These are phyloP conservation scores for Oreochromis tanganicae DNA, from an alignment of 2,113 vertebrate genomes.

Conservation along the genomic window DNA sequence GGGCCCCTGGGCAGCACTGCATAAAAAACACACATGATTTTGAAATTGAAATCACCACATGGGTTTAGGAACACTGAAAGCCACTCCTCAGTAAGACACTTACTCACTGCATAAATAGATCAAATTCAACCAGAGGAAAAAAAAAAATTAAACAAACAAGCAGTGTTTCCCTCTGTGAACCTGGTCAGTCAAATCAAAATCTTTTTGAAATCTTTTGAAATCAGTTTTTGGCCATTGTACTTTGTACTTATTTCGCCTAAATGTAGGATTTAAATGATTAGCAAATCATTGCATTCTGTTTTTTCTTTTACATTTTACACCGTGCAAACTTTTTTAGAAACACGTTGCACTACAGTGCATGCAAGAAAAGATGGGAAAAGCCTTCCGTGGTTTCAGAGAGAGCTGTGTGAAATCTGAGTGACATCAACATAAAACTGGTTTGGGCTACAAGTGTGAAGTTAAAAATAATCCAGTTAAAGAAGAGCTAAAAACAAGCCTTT, in stretches of 20 bases:
- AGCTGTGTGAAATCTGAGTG: neutral
- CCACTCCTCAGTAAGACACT: neutral
- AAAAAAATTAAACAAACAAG: neutral
- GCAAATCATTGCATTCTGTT: neutral
- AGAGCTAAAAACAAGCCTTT: neutral
- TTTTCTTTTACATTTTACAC: neutral
- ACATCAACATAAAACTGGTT: neutral
- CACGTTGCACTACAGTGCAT: neutral
- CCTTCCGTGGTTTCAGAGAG: neutral
- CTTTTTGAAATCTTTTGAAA: neutral
- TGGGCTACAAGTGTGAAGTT: neutral
- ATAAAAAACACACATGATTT: neutral
- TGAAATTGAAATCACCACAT: neutral
- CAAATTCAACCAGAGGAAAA: neutral
- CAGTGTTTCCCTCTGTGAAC: neutral
- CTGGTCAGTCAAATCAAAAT: neutral
- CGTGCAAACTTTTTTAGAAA: neutral
- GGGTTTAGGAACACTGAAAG: neutral
- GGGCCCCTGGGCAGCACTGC: neutral
- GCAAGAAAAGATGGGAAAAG: neutral
- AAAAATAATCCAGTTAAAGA: neutral
- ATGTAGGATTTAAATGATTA: neutral
- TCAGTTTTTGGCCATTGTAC: neutral
- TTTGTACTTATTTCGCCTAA: neutral
- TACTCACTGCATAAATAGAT: neutral